phyloP scores from a whole-genome alignment of 2,113 vertebrate species.

The Petromus typicus region DNA sequence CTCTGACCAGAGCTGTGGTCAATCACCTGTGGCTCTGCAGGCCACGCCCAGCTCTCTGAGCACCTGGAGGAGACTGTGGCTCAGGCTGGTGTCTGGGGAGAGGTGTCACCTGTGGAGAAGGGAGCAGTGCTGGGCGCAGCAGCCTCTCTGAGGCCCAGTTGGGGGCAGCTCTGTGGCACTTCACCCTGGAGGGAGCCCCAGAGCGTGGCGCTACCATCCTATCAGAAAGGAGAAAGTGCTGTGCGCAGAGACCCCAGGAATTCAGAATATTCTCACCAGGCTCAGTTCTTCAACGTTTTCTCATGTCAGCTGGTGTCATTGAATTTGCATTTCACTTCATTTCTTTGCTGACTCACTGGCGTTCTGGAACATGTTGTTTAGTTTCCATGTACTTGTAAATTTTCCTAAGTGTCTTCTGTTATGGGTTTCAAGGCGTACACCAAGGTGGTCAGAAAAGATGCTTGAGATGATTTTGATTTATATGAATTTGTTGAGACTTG shows the following conservation, averaged over 20 bases:
- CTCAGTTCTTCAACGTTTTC: not conserved
- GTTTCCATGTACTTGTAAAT: too few relatives aligned
- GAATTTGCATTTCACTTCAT: not conserved
- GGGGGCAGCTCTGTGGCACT: rapidly evolving
- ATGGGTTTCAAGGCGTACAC: too few relatives aligned
- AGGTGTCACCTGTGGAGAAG: rapidly evolving
- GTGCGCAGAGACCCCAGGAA: rapidly evolving
- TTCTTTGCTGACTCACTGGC: not conserved
- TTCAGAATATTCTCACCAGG: not conserved
- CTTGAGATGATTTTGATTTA: too few relatives aligned
- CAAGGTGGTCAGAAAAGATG: too few relatives aligned
- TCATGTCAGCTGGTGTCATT: not conserved
- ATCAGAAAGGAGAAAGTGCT: not conserved
- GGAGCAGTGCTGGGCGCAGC: not conserved
- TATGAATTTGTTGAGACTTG: too few relatives aligned
- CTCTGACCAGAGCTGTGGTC: not conserved
- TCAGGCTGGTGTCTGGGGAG: not conserved
- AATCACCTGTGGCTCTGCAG: not conserved
- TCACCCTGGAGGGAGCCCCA: not conserved
- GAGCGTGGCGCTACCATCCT: rapidly evolving
- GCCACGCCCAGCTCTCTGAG: not conserved
- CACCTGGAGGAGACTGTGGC: not conserved
- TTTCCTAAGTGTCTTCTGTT: too few relatives aligned
- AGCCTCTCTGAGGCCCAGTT: not conserved
- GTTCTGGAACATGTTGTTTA: not conserved